Percentiles rank a stretch among this genome's conserved stretches.
phyloP scores from a whole-genome alignment of 2,797 vertebrate species.

The Pempheris klunzingeri region DNA sequence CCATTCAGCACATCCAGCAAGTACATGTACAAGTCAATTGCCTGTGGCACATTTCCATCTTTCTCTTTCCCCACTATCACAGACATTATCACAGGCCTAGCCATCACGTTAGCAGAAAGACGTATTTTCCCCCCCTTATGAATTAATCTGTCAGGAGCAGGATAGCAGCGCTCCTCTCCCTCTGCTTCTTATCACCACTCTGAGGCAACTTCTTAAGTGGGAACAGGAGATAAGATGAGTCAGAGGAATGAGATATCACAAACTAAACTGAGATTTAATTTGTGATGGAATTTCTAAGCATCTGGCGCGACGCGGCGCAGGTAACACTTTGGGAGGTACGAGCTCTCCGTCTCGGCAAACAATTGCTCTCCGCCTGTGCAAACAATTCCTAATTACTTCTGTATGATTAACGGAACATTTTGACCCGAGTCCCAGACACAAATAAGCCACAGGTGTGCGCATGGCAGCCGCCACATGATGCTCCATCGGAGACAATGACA shows the following conservation, averaged over 20 bases:
- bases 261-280: conserved; percentile 78
- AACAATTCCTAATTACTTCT: conserved; percentile 82
- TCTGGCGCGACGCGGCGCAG: conserved; percentile 38
- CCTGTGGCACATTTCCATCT: conserved; percentile 57
- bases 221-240: conserved; percentile 74
- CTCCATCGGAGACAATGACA: neutral
- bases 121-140: conserved; percentile 7
- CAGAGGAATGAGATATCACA: conserved; percentile 70
- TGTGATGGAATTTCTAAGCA: conserved; percentile 73
- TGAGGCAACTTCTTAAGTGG: conserved; percentile 75
- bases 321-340: conserved; percentile 72
- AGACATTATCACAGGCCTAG: conserved; percentile 55
- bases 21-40: conserved; percentile 29
- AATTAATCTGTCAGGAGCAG: conserved; percentile 71
- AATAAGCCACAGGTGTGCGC: conserved; percentile 71
- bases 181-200: conserved; percentile 64
- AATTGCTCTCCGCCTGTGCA: conserved; percentile 76
- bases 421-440: conserved; percentile 60
- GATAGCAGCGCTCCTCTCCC: conserved; percentile 55
- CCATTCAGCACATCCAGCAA: conserved; percentile 32
- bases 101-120: conserved; percentile 49
- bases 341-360: conserved; percentile 74
- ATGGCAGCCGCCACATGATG: conserved; percentile 22
- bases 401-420: conserved; percentile 79
- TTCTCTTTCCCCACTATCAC: conserved; percentile 42